Evolutionary conservation across 30 jellyfish, hydroid and myxozoan species (phyloP), one percentile per base, ranked within the genome.

Genomic region (Clytia hemisphaerica): DNA sequence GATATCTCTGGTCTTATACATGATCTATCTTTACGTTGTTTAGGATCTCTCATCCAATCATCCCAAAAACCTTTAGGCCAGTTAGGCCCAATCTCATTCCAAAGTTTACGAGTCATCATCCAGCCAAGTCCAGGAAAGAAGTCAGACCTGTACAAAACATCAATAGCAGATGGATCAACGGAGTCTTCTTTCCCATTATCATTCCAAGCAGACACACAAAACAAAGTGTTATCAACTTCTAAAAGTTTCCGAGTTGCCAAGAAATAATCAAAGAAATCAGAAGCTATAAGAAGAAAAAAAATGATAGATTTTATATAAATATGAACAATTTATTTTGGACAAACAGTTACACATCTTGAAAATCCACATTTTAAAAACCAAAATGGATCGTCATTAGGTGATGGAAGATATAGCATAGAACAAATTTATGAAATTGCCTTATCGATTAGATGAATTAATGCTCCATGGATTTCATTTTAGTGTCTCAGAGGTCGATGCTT

Each of bases 41-140:
- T 55, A 25, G 99, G 94, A 37, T 73, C 67, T 4, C 99, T 75
- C 94, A 91, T 77, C 99, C 99, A 91, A 46, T 91, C 99, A 83
- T 91, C 99, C 99, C 99, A 91, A 55, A 91, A 91, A 7, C 99
- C 99, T 15, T 68, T 53, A n/a, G 99, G 95, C 99, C 99, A 91
- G 46, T 91, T 91, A 16, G 93, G 58, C 48, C 51, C 79, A 24
- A 91, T 36, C 47, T 91, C 99, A n/a, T 82, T 30, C 99, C 99
- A 91, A 26, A 91, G 16, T 1, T 50, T 38, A 48, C 90, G 63
- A 5, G 95, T 82, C 50, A 91, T 57, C 95, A 91, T 50, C 99
- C 99, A 91, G 12, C 99, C 99, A 61, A 91, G 94, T 34, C 99
- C 99, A 21, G 99, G 99, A 78, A 91, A 91, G 75, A 91, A 91